These are phyloP conservation scores for Orthosia incerta DNA, from an alignment of 2,888 invertebrate species.

Conservation along the genomic window DNA sequence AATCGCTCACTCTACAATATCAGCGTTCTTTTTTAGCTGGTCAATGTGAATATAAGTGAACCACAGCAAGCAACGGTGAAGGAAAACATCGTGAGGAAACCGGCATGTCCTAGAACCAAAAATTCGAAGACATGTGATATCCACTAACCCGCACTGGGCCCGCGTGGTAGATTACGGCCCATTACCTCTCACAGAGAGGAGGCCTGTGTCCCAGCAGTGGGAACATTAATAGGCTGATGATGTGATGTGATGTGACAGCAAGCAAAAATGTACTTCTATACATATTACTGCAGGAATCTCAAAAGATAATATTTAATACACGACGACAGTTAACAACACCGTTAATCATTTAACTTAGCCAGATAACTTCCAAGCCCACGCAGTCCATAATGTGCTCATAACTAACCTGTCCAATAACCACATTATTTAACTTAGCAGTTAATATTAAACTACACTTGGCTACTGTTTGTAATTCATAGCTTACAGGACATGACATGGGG, in stretches of 20 bases:
- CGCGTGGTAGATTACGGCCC: too few relatives aligned
- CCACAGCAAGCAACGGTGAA: too few relatives aligned
- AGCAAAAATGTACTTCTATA: too few relatives aligned
- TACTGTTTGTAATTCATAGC: conserved; percentile 58
- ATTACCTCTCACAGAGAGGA: too few relatives aligned
- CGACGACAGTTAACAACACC: conserved; percentile 12
- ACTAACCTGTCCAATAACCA: conserved; percentile 22
- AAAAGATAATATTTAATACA: conserved; percentile 29
- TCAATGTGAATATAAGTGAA: background rate
- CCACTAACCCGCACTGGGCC: too few relatives aligned
- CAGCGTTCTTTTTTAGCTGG: background rate
- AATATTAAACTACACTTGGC: conserved; percentile 33
- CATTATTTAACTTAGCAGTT: conserved; percentile 34
- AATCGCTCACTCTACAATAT: background rate
- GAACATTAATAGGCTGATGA: too few relatives aligned
- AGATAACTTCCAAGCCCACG: conserved; percentile 30
- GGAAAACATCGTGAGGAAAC: too few relatives aligned
- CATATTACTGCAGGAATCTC: too few relatives aligned
- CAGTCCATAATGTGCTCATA: conserved; percentile 30
- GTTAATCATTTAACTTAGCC: conserved; percentile 30
- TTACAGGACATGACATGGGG: conserved; percentile 40
- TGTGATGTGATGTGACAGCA: too few relatives aligned
- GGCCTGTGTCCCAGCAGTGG: too few relatives aligned
- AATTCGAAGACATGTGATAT: too few relatives aligned
- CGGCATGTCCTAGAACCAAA: too few relatives aligned